Conservation (phyloP, 1,140 invertebrate genomes). For the Macrocentrus cingulum region DNA sequence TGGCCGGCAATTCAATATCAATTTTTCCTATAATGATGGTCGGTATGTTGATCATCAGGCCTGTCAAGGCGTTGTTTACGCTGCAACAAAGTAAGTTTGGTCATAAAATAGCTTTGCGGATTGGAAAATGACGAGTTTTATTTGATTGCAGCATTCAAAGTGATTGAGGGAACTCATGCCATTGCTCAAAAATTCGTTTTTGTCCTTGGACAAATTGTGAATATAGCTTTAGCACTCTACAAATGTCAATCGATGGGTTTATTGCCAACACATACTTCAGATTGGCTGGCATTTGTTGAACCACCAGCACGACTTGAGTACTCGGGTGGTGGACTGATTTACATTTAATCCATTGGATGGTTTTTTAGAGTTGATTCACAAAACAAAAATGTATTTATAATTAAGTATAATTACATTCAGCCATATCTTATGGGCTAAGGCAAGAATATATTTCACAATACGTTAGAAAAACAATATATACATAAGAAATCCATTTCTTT, state of each 20-base stretch:
- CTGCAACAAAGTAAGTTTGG: conserved; percentile 73
- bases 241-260: conserved; percentile 99
- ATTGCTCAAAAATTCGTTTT: conserved; percentile 92
- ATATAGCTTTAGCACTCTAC: conserved; percentile 90
- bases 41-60: conserved; percentile 95
- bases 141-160: conserved; percentile 77
- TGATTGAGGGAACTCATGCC: conserved; percentile 92
- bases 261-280: conserved; percentile 94
- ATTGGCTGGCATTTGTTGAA: conserved; percentile 98
- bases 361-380: conserved; percentile 1
- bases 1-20: conserved; percentile 98
- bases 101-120: not conserved
- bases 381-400: conserved; percentile 23
- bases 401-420: conserved; percentile 21
- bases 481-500: conserved; percentile 27
- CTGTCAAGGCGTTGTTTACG: conserved; percentile 91
- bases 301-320: conserved; percentile 85
- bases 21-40: conserved; percentile 99
- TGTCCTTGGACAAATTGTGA: conserved; percentile 91
- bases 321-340: conserved; percentile 80
- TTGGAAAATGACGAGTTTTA: not conserved
- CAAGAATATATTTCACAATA: conserved; percentile 26
- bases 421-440: conserved; percentile 24
- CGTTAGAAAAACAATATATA: conserved; percentile 21
- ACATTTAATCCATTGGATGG: conserved; percentile 56